Conservation (phyloP, 2,113 vertebrate species). For the Cryptomyrus ogoouensis region DNA sequence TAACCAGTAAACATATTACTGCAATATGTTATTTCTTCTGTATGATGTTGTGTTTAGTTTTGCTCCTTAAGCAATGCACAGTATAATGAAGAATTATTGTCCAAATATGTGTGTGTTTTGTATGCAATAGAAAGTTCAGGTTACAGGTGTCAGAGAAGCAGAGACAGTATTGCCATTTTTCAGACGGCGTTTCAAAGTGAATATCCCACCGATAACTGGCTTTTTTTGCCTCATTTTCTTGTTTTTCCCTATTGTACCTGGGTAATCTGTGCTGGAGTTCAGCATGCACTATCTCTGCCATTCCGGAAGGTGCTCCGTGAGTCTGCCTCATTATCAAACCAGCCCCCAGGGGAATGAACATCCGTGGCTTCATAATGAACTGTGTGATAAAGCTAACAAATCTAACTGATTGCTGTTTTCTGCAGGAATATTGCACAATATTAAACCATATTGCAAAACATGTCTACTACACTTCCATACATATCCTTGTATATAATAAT, state of each 20-base stretch:
- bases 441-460: background rate
- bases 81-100: background rate
- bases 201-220: background rate
- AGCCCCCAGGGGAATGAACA: background rate
- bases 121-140: background rate
- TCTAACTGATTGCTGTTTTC: background rate
- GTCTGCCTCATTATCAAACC: background rate
- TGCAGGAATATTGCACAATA: background rate
- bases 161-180: background rate
- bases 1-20: background rate
- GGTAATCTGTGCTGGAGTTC: background rate
- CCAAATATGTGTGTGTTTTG: background rate
- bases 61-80: background rate
- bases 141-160: background rate
- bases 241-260: background rate
- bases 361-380: background rate
- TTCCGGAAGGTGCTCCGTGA: background rate
- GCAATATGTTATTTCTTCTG: background rate
- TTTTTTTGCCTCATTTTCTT: background rate
- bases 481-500: background rate
- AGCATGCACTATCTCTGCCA: background rate
- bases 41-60: background rate
- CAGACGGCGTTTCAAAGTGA: background rate
- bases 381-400: background rate
- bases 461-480: background rate